Percentiles rank a stretch among this genome's conserved stretches.
phyloP scores from a whole-genome alignment of 2,113 vertebrate species.

The Columba janthina region DNA sequence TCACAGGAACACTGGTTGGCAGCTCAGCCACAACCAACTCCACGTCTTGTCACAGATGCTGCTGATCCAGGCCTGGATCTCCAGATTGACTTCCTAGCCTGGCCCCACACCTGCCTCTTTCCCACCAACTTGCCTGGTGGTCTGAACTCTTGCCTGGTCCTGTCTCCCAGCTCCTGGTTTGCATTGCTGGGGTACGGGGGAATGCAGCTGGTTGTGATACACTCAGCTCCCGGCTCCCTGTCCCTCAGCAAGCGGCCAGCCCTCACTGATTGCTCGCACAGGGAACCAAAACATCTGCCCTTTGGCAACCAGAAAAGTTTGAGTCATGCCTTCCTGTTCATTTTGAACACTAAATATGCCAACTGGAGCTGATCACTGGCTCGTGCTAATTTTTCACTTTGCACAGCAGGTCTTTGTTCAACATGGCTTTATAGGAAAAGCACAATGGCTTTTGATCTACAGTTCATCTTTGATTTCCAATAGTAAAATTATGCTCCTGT shows the following conservation, averaged over 20 bases:
- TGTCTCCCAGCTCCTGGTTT: neutral
- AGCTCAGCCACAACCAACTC: neutral
- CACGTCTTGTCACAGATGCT: neutral
- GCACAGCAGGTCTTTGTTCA: neutral
- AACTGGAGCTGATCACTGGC: neutral
- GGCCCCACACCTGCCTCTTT: neutral
- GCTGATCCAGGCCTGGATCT: neutral
- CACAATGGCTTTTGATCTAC: neutral
- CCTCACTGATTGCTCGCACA: neutral
- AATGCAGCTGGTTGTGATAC: neutral
- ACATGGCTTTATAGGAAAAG: neutral
- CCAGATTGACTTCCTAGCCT: neutral
- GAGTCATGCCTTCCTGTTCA: neutral
- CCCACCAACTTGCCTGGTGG: neutral
- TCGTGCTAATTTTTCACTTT: neutral
- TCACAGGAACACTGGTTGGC: accelerated
- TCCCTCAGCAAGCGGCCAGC: neutral
- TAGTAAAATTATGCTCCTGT: neutral
- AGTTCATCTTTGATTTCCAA: neutral
- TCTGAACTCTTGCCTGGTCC: neutral
- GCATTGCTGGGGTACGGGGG: neutral
- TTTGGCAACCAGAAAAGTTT: neutral
- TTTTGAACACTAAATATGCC: neutral
- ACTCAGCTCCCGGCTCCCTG: no score
- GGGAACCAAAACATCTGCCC: neutral